Evolutionary conservation across 2,888 invertebrate genomes (phyloP), one percentile per base, ranked within the genome.

Genomic region (Xylota segnis): DNA sequence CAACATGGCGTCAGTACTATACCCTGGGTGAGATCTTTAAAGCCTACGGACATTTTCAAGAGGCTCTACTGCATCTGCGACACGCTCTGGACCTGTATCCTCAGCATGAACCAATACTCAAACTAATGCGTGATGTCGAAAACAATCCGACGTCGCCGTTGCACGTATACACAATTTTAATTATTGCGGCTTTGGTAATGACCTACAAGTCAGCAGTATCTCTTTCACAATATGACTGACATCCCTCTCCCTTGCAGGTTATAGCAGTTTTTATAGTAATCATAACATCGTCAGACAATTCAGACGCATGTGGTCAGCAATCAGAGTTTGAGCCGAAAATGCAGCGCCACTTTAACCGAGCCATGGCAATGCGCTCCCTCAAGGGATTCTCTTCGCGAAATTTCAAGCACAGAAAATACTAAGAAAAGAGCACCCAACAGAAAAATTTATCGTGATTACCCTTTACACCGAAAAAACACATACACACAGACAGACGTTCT

Each of bases 1-100:
- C 96, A 90, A 96, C 97, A 2, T 97, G 97, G 97, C 96, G 97
- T 90, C 97, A 97, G 92, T 97, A 97, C 93, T 97, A 97, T 91
- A 97, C 97, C 5, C 94, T 98, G 71, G 97, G 97, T 5, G 97
- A 98, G 93, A 97, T 98, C 91, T 96, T 97, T 90, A 97, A 97
- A 93, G 96, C 97, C 0, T 97, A 97, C 90, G 97, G 97, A 88
- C 97, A 97, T 90, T 96, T 96, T 93, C 95, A 97, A 93, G 97
- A 97, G 92, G 97, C 97, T 45, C 94, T 96, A 45, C 94, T 96
- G 87, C 97, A 97, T 92, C 94, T 97, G 87, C 94, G 95, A 88
- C 97, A 97, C 90, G 95, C 97, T 29, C 93, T 97, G 65, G 96
- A 97, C 90, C 92, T 97, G 82, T 95, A 96, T 92, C 97, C 97